A percentile compares a stretch with the other conserved stretches of the same genome.
phyloP scores from a whole-genome alignment of 2,797 vertebrate species.

The Semotilus atromaculatus region DNA sequence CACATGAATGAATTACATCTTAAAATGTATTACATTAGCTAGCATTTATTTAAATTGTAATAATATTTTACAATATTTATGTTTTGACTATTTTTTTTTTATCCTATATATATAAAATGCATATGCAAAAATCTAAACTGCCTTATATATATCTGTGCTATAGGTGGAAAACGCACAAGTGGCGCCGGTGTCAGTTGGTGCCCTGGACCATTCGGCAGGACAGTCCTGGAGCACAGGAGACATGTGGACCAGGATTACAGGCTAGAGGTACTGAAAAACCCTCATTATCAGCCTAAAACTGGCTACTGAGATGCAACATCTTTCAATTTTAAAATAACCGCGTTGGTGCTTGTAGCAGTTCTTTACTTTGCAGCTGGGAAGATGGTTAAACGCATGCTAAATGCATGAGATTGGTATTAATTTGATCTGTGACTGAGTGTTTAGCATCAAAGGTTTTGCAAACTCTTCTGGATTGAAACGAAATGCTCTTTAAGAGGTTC shows the following conservation, averaged over 20 bases:
- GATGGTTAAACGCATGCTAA: not conserved
- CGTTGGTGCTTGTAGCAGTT: not conserved
- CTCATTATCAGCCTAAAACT: not conserved
- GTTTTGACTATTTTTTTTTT: too few relatives aligned
- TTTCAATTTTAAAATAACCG: not conserved
- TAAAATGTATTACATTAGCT: too few relatives aligned
- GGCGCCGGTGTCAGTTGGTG: slow-evolving; percentile 93
- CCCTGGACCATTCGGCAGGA: slow-evolving; percentile 91
- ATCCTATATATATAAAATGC: too few relatives aligned
- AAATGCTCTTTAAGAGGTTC: slow-evolving; percentile 40
- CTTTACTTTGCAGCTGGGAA: not conserved
- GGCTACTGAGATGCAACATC: not conserved
- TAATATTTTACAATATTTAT: too few relatives aligned
- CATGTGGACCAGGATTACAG: slow-evolving; percentile 91
- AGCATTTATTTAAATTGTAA: too few relatives aligned
- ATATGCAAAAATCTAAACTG: not conserved
- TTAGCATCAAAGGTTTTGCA: slow-evolving; percentile 52
- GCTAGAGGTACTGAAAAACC: slow-evolving; percentile 83
- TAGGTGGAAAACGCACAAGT: slow-evolving; percentile 98
- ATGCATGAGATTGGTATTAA: slow-evolving; percentile 35
- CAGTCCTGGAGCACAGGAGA: slow-evolving; percentile 90
- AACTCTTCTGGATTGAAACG: slow-evolving; percentile 40
- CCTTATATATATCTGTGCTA: slow-evolving; percentile 12
- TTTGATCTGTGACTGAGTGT: slow-evolving; percentile 9
- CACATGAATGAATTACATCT: too few relatives aligned